Percentiles rank a stretch among this genome's conserved stretches.
Evolutionary conservation across 2,113 vertebrate species (phyloP).

Genomic region (Barnardius zonarius): DNA sequence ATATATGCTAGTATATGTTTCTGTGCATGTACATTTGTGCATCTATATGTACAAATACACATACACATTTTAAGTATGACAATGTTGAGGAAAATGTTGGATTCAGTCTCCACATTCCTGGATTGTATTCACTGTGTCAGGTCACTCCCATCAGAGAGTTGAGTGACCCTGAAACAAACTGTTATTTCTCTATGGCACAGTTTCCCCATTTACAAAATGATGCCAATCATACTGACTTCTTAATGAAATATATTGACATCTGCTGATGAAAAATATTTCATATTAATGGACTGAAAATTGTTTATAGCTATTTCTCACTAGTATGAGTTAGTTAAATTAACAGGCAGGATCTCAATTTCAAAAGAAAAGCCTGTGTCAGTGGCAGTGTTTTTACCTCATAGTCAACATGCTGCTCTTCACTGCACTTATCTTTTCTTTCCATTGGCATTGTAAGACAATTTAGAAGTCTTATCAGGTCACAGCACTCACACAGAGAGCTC

Average conservation of each 20-base stretch:
- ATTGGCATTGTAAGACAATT: not conserved
- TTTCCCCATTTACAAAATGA: not conserved
- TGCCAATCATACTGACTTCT: not conserved
- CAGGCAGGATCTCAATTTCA: not conserved
- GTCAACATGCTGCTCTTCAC: not conserved
- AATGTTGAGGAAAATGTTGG: not conserved
- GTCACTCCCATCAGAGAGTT: not conserved
- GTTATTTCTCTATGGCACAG: not conserved
- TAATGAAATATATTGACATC: not conserved
- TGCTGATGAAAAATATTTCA: not conserved
- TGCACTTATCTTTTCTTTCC: not conserved
- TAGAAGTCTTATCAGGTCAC: not conserved
- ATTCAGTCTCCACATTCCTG: not conserved
- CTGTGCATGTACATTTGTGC: not conserved
- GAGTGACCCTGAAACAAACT: not conserved
- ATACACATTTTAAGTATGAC: not conserved
- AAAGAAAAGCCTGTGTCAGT: not conserved
- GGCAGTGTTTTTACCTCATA: not conserved
- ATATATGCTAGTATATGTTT: not conserved
- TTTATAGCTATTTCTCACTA: not conserved
- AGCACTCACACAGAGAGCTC: not conserved
- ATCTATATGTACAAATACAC: not conserved
- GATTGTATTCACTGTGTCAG: not conserved
- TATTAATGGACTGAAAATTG: not conserved
- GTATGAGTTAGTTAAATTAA: not conserved